These are phyloP conservation scores for Branchellion lobata DNA, from an alignment of 2,888 invertebrate species.

Conservation along the genomic window DNA sequence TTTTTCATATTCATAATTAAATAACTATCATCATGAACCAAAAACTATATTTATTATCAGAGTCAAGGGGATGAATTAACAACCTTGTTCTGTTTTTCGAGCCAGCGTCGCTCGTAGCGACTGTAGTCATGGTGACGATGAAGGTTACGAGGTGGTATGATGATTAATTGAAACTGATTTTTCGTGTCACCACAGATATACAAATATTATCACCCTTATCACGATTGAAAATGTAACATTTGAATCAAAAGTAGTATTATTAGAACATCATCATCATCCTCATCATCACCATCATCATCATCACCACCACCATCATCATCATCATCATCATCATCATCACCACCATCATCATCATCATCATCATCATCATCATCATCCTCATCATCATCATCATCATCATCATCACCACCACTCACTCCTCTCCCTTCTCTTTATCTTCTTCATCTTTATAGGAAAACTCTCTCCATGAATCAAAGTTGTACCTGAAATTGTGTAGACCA, in stretches of 20 bases:
- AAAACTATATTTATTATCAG: no score
- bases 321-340: constrained; percentile 39
- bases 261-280: constrained; percentile 28
- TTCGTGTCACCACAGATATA: no score
- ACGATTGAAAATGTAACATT: no score
- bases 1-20: no score
- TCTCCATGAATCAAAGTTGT: constrained; percentile 94
- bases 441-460: constrained; percentile 98
- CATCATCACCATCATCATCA: constrained; percentile 36
- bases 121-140: constrained; percentile 52
- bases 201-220: no score
- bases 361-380: constrained; percentile 33
- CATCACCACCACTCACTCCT: constrained; percentile 66
- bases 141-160: no score
- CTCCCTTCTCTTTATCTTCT: constrained; percentile 96
- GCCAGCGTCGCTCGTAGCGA: constrained; percentile 92
- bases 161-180: no score
- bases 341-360: constrained; percentile 37
- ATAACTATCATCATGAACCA: no score
- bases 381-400: constrained; percentile 32
- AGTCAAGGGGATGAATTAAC: no score
- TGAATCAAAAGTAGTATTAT: no score
- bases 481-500: constrained; percentile 60
- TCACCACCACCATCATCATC: constrained; percentile 41
- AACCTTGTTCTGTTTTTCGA: constrained; percentile 97